Percentiles rank a stretch among this genome's conserved stretches.
phyloP scores from a whole-genome alignment of 2,113 vertebrate genomes.

The Poeciliopsis turrubarensis region DNA sequence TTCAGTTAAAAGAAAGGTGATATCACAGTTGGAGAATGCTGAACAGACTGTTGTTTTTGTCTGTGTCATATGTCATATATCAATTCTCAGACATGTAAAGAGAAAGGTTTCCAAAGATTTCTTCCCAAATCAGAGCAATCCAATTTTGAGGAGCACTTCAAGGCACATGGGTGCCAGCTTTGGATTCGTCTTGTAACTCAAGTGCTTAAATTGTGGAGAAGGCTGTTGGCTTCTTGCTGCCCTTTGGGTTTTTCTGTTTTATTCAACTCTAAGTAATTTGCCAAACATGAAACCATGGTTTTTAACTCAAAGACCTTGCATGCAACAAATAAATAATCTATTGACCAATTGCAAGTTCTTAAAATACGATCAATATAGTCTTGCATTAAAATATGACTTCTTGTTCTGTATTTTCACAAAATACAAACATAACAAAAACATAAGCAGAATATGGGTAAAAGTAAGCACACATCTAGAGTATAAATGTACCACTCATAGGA shows the following conservation, averaged over 20 bases:
- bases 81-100: slow-evolving; percentile 12
- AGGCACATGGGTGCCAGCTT: slow-evolving; percentile 10
- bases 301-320: no score
- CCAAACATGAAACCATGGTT: background rate
- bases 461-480: no score
- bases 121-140: slow-evolving; percentile 4
- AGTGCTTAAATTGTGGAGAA: background rate
- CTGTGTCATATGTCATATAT: background rate
- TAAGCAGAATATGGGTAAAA: background rate
- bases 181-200: slow-evolving; percentile 11
- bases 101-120: slow-evolving; percentile 6
- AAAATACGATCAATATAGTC: background rate
- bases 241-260: background rate
- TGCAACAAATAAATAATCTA: background rate
- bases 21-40: background rate
- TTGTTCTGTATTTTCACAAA: background rate
- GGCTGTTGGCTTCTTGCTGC: no score
- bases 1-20: background rate
- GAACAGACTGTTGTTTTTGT: slow-evolving; percentile 7
- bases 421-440: background rate
- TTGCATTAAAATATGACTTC: background rate
- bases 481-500: background rate
- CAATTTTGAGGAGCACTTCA: slow-evolving; percentile 18
- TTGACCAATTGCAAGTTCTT: background rate
- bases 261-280: background rate